Percentiles rank a stretch among this genome's conserved stretches.
Evolutionary conservation across 2,797 vertebrate species (phyloP).

Genomic region (Rhinogobio ventralis): DNA sequence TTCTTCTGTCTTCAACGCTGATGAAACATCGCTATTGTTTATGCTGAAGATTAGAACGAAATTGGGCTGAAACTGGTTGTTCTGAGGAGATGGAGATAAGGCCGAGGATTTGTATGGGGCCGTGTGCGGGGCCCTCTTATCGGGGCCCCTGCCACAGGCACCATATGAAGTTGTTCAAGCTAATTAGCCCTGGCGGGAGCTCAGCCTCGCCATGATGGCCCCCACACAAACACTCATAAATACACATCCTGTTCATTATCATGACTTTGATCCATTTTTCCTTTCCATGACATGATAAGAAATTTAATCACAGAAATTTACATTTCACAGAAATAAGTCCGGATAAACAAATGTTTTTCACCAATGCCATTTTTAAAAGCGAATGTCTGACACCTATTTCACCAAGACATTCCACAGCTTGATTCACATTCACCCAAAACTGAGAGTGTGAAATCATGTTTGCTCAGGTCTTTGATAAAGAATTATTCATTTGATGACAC

Average conservation of each 20-base stretch:
- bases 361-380: conserved; percentile 32
- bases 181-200: conserved; percentile 94
- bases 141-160: conserved; percentile 85
- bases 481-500: neutral
- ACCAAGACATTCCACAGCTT: conserved; percentile 30
- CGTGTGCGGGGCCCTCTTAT: conserved; percentile 81
- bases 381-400: neutral
- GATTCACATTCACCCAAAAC: conserved; percentile 2
- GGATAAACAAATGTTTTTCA: conserved; percentile 23
- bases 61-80: conserved; percentile 98
- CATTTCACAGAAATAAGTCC: conserved; percentile 4
- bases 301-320: conserved; percentile 17
- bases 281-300: conserved; percentile 43
- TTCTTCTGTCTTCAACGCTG: conserved; percentile 75
- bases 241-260: conserved; percentile 41
- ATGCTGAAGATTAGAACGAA: conserved; percentile 98
- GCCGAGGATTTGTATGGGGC: conserved; percentile 79
- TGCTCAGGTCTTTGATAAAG: conserved; percentile 37
- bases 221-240: conserved; percentile 35
- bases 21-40: conserved; percentile 99
- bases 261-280: conserved; percentile 39
- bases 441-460: conserved; percentile 27
- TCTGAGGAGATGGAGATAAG: conserved; percentile 98
- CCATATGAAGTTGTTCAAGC: conserved; percentile 96
- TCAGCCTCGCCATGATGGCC: conserved; percentile 45